Conservation (phyloP, 2,888 invertebrate species). For the Drosophila pseudotalamancana region DNA sequence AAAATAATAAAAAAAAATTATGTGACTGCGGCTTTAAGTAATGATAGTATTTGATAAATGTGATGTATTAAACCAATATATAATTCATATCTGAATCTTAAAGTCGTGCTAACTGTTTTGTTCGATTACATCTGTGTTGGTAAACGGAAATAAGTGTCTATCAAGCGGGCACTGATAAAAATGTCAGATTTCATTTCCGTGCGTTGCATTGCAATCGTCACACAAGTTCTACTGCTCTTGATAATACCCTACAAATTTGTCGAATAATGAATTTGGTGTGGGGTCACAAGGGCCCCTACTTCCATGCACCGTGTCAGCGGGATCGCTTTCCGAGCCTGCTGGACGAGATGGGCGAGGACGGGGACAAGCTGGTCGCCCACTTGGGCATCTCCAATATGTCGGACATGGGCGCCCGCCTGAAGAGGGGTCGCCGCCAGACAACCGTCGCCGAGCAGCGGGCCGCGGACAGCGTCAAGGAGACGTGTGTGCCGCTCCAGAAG, state of each 20-base stretch:
- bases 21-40: too few species aligned
- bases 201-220: background rate
- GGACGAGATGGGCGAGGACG: slow-evolving; percentile 31
- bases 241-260: background rate
- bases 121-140: too few species aligned
- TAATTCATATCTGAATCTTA: too few species aligned
- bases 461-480: slow-evolving; percentile 20
- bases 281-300: slow-evolving; percentile 40
- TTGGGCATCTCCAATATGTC: slow-evolving; percentile 26
- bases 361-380: slow-evolving; percentile 36
- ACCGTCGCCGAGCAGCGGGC: slow-evolving; percentile 13
- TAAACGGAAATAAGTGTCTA: background rate
- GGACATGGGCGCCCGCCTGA: slow-evolving; percentile 44
- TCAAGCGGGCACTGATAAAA: background rate
- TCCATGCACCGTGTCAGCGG: slow-evolving; percentile 34
- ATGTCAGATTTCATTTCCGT: too few species aligned
- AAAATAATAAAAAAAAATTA: too few species aligned
- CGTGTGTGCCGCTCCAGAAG: slow-evolving; percentile 22
- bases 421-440: slow-evolving; percentile 3
- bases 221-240: background rate
- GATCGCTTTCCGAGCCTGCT: slow-evolving; percentile 35
- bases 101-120: too few species aligned
- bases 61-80: too few species aligned
- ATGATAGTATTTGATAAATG: too few species aligned
- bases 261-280: slow-evolving; percentile 34